Base-by-base conservation (phyloP, 2,797 vertebrate species). In the Enteromius radiatus region DNA sequence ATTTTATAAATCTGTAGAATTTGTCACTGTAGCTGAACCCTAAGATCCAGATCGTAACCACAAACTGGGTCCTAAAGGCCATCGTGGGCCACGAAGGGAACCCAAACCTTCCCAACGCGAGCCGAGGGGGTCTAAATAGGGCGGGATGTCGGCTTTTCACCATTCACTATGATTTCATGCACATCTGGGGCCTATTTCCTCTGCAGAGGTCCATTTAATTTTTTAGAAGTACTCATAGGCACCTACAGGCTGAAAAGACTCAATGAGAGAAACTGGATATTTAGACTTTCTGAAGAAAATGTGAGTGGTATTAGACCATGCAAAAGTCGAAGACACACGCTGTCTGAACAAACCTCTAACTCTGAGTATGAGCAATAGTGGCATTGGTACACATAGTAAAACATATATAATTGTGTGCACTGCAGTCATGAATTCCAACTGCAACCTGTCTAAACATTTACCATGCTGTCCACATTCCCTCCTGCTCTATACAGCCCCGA, bases 161-260 rank as follows among this genome's bases (percentile, higher is more conserved):
- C 87, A 86, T 89, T 90, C 83, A 86, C 83, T 64, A 54, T 23
- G 31, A 70, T 84, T 52, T 52, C 74, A 63, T 63, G 78, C 85
- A 93, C 91, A 93, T 94, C 91, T 93, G 92, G 90, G 89, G 86
- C 84, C 86, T 54, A 94, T 93, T 94, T 93, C 90, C 89, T 91
- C 83, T 82, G 86, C 84, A 82, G 82, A 89, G 89, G 89, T 88
- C 84, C 67, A 80, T 86, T 86, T 85, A 85, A 86, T 83, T 85
- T 91, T 88, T 88, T 73, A 88, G 56, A 41, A 74, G 59, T 45
- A 78, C 69, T 54, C 63, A 79, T 81, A 70, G 23, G 54, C 19
- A 41, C 63, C 15, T 31, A 49, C 8, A 38, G 59, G 64, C 67
- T 28, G 64, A 65, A 75, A 15, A 68, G 64, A 64, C 65, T 28